Percentiles rank a stretch among this genome's conserved stretches.
Evolutionary conservation across 2,888 invertebrate genomes (phyloP).

Genomic region (Athalia cordata): DNA sequence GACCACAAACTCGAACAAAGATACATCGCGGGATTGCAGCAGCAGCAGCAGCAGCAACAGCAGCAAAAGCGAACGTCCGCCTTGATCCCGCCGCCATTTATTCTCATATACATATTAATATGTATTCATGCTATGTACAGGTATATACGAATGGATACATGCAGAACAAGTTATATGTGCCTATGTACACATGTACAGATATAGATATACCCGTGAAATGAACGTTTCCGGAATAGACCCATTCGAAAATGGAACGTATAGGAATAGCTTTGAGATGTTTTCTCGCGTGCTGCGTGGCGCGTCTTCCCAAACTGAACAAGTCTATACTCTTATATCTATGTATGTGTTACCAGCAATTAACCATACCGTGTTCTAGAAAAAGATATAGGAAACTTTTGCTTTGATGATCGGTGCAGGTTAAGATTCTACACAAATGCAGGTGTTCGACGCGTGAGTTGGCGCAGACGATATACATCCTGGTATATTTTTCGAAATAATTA

Average conservation of each 20-base stretch:
- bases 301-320: too few relatives aligned
- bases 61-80: background rate
- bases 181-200: background rate
- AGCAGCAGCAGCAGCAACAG: background rate
- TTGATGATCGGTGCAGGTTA: too few relatives aligned
- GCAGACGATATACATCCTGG: too few relatives aligned
- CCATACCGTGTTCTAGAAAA: background rate
- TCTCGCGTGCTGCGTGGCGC: background rate
- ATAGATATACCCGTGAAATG: background rate
- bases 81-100: conserved; percentile 27
- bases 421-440: too few relatives aligned
- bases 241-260: conserved; percentile 26
- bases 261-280: background rate
- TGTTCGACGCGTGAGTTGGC: too few relatives aligned
- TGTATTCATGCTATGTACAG: background rate
- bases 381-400: too few relatives aligned
- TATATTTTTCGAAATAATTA: too few relatives aligned
- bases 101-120: background rate
- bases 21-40: conserved; percentile 4
- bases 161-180: background rate
- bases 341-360: background rate
- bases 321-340: too few relatives aligned
- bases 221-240: conserved; percentile 12
- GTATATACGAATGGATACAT: background rate
- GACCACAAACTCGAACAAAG: conserved; percentile 16